phyloP scores from a whole-genome alignment of 92 coral and sea anemone genomes.

The Palythoa grandis region DNA sequence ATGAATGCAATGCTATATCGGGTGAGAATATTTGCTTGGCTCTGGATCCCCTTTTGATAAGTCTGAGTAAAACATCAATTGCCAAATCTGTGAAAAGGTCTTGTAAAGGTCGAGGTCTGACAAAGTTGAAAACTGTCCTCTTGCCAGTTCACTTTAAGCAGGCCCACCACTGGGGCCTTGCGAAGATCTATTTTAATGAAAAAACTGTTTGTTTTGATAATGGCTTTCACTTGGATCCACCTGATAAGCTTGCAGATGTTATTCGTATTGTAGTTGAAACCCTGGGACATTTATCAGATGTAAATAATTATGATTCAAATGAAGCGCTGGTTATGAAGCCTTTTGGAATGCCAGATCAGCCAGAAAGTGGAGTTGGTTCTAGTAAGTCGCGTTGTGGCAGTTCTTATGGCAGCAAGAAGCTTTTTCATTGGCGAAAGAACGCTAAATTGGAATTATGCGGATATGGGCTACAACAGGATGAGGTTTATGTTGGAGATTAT shows the following conservation, averaged over 20 bases:
- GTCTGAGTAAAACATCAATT: conserved; percentile 13
- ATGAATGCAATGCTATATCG: conserved; percentile 39
- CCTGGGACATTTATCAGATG: conserved; percentile 5
- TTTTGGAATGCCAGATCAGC: conserved; percentile 54
- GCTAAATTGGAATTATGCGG: conserved; percentile 27
- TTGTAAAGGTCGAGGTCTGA: conserved; percentile 19
- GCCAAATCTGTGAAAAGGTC: conserved; percentile 15
- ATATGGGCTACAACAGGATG: conserved; percentile 3
- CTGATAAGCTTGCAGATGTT: background rate
- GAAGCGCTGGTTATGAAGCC: conserved; percentile 15
- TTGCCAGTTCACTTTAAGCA: conserved; percentile 36
- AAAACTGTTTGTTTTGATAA: conserved; percentile 31
- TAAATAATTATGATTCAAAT: background rate
- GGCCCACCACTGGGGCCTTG: conserved; percentile 39
- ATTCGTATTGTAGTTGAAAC: conserved; percentile 12
- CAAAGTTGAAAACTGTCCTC: conserved; percentile 28
- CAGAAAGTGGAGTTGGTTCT: conserved; percentile 41
- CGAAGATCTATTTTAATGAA: conserved; percentile 16
- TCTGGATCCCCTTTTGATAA: conserved; percentile 25
- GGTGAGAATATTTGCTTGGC: conserved; percentile 30
- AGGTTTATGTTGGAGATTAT: conserved; percentile 39
- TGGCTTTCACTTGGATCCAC: background rate
- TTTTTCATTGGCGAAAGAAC: conserved; percentile 27
- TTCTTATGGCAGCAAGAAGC: conserved; percentile 50
- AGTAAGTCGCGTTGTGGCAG: conserved; percentile 55